phyloP scores from a whole-genome alignment of 1,140 invertebrate species.

The Drosophila biarmipes region DNA sequence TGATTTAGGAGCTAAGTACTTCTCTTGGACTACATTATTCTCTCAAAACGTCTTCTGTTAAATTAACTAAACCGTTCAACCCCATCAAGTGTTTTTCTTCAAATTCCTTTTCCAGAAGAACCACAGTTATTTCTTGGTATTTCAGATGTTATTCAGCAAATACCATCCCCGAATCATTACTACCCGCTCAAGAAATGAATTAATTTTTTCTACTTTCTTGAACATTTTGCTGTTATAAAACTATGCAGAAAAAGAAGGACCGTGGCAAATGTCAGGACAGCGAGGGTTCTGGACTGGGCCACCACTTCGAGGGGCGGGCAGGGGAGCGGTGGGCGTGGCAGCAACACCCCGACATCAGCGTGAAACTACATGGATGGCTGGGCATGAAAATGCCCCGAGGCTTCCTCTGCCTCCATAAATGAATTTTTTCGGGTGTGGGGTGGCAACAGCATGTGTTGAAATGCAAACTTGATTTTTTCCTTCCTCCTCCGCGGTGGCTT shows the following conservation, averaged over 20 bases:
- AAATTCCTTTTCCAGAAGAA: not conserved
- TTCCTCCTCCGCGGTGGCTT: constrained; percentile 18
- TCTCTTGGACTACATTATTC: not conserved
- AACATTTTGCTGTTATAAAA: constrained; percentile 21
- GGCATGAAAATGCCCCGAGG: constrained; percentile 68
- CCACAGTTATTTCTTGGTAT: constrained; percentile 3
- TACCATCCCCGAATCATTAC: constrained; percentile 11
- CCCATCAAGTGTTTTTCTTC: not conserved
- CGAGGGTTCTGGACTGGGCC: constrained; percentile 41
- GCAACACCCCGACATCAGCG: constrained; percentile 75
- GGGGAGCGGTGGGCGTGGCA: constrained; percentile 49
- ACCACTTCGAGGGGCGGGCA: constrained; percentile 7
- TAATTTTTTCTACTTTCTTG: constrained; percentile 13
- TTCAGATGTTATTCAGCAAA: not conserved
- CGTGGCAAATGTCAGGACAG: constrained; percentile 70
- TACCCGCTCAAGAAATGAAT: constrained; percentile 11
- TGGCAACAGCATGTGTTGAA: constrained; percentile 72
- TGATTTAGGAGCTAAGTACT: not conserved
- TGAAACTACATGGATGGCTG: constrained; percentile 79
- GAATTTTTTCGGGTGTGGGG: not conserved
- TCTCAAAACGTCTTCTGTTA: not conserved
- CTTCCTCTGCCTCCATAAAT: not conserved
- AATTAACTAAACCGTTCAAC: not conserved
- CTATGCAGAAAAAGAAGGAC: constrained; percentile 19
- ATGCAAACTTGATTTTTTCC: constrained; percentile 72